These are phyloP conservation scores for Anguilla pacifica DNA, from an alignment of 2,797 vertebrate genomes.

Conservation along the genomic window DNA sequence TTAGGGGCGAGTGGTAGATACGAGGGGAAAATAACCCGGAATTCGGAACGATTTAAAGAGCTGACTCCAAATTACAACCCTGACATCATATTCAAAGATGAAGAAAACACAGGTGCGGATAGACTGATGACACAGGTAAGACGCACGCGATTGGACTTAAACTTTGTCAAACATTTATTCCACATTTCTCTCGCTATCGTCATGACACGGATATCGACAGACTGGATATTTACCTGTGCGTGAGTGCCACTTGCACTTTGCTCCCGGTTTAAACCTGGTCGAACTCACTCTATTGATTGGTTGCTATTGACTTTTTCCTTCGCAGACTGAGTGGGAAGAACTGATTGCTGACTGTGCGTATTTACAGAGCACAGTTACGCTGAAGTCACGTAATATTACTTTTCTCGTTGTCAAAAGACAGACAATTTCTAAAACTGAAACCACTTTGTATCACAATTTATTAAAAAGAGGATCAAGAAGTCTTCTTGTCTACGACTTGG, in stretches of 20 bases:
- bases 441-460: background rate
- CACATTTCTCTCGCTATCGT: conserved; percentile 35
- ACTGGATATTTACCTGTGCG: conserved; percentile 28
- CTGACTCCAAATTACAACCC: conserved; percentile 95
- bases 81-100: conserved; percentile 98
- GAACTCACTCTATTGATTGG: conserved; percentile 56
- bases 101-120: conserved; percentile 93
- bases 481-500: background rate
- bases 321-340: conserved; percentile 22
- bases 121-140: conserved; percentile 92
- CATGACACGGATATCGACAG: conserved; percentile 16
- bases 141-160: background rate
- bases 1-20: conserved; percentile 90
- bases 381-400: background rate
- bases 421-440: background rate
- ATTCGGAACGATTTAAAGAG: conserved; percentile 92
- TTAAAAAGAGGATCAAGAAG: background rate
- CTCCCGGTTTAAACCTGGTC: conserved; percentile 50
- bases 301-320: conserved; percentile 42
- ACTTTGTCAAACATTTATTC: conserved; percentile 28
- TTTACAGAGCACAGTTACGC: conserved; percentile 40
- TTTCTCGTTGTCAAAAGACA: background rate
- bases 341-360: conserved; percentile 39
- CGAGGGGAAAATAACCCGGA: conserved; percentile 89
- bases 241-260: conserved; percentile 58